Conservation (phyloP, 2,888 invertebrate genomes). For the Nemotelus nigrinus region DNA sequence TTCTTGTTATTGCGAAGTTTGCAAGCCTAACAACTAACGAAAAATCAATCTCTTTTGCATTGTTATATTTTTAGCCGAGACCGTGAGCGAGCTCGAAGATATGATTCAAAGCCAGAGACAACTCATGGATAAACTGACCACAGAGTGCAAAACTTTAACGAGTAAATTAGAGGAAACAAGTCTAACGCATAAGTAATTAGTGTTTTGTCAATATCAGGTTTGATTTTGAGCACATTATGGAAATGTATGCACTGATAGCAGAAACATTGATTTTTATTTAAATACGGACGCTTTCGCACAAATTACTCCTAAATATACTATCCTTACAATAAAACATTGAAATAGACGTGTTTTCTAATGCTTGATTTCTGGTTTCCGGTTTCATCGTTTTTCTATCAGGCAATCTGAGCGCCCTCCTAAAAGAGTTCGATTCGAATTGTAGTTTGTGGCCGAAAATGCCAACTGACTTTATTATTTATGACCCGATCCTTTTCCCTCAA, state of each 20-base stretch:
- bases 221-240: not conserved
- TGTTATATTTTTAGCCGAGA: slow-evolving; percentile 76
- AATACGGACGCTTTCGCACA: not conserved
- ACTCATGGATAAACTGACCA: slow-evolving; percentile 91
- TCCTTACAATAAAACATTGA: not conserved
- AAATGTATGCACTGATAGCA: not conserved
- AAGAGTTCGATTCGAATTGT: slow-evolving; percentile 52
- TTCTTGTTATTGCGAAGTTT: not conserved
- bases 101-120: slow-evolving; percentile 91
- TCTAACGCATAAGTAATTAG: slow-evolving; percentile 83
- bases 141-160: slow-evolving; percentile 88
- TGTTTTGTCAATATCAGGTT: slow-evolving; percentile 53
- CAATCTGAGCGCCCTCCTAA: slow-evolving; percentile 51
- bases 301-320: not conserved
- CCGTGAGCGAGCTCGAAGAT: slow-evolving; percentile 88
- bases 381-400: slow-evolving; percentile 50
- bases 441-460: slow-evolving; percentile 2
- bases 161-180: slow-evolving; percentile 89
- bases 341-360: slow-evolving; percentile 49
- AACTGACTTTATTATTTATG: not conserved
- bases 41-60: slow-evolving; percentile 8
- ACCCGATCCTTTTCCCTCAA: slow-evolving; percentile 34
- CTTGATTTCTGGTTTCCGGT: slow-evolving; percentile 58
- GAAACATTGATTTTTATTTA: not conserved
- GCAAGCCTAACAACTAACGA: no score